Percentiles rank a stretch among this genome's conserved stretches.
These are phyloP conservation scores for Pseudochirops cupreus DNA, from an alignment of 2,797 vertebrate genomes.

Conservation along the genomic window DNA sequence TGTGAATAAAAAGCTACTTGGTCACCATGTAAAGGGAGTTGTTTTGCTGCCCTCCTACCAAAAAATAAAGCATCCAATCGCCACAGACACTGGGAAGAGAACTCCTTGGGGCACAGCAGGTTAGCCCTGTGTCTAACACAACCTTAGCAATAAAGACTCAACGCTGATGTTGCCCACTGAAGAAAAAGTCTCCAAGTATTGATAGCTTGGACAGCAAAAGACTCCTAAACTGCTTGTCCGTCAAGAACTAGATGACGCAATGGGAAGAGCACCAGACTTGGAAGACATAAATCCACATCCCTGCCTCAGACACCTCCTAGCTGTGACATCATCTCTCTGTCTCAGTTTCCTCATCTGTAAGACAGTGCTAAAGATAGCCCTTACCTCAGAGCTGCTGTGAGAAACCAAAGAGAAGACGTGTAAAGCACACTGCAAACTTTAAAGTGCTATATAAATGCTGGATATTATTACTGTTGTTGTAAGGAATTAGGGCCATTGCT, in stretches of 20 bases:
- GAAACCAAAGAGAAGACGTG: too few species aligned
- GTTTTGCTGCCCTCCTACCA: background rate
- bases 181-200: background rate
- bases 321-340: too few species aligned
- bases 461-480: background rate
- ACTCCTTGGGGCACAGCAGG: background rate
- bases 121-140: too few species aligned
- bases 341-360: too few species aligned
- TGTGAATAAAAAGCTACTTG: background rate
- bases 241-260: background rate
- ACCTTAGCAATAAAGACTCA: background rate
- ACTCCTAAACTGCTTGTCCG: background rate
- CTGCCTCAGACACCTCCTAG: background rate
- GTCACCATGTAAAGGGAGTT: background rate
- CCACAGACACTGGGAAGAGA: background rate
- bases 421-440: too few species aligned
- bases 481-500: background rate
- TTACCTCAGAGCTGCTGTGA: too few species aligned
- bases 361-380: too few species aligned
- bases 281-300: background rate
- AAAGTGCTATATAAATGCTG: background rate
- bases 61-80: background rate
- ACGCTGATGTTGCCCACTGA: background rate
- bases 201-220: background rate
- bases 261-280: background rate